Conservation (phyloP, 2,888 invertebrate genomes). For the Philereme transversata region DNA sequence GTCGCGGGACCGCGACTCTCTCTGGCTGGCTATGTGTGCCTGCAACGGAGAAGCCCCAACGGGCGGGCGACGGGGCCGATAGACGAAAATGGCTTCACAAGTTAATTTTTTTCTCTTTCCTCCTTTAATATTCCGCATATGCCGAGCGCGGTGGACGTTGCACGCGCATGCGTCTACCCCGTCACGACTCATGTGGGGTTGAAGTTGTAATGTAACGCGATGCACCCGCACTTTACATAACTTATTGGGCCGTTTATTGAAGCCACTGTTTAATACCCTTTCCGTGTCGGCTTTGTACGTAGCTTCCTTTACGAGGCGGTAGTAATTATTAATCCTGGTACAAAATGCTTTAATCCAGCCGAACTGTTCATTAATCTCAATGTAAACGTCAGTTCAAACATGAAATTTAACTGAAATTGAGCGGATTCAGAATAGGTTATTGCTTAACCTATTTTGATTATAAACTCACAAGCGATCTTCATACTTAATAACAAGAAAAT, state of each 20-base stretch:
- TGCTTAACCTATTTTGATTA: slow-evolving; percentile 15
- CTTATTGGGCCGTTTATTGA: slow-evolving; percentile 81
- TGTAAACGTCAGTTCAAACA: slow-evolving; percentile 44
- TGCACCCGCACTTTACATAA: slow-evolving; percentile 83
- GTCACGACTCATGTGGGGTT: slow-evolving; percentile 65
- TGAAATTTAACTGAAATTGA: slow-evolving; percentile 37
- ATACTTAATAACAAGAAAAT: slow-evolving; percentile 6
- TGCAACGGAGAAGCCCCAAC: slow-evolving; percentile 66
- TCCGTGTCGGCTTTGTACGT: slow-evolving; percentile 75
- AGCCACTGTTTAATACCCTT: slow-evolving; percentile 80
- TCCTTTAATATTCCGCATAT: slow-evolving; percentile 84
- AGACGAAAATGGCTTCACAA: slow-evolving; percentile 84
- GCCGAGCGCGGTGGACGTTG: slow-evolving; percentile 75
- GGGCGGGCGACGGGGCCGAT: slow-evolving; percentile 76
- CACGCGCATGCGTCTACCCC: slow-evolving; percentile 79
- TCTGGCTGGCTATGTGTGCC: slow-evolving; percentile 42
- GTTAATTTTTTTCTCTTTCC: slow-evolving; percentile 84
- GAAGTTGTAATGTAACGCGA: slow-evolving; percentile 80
- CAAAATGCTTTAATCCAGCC: slow-evolving; percentile 61
- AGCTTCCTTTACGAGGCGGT: slow-evolving; percentile 63
- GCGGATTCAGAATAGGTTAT: slow-evolving; percentile 10
- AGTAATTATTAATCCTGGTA: slow-evolving; percentile 73
- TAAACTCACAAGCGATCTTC: slow-evolving; percentile 5
- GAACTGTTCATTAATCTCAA: slow-evolving; percentile 69
- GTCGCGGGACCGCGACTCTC: slow-evolving; percentile 67